Percentiles rank a stretch among this genome's conserved stretches.
Conservation (phyloP, 23 tunicate genomes). For the Ascidia mentula region DNA sequence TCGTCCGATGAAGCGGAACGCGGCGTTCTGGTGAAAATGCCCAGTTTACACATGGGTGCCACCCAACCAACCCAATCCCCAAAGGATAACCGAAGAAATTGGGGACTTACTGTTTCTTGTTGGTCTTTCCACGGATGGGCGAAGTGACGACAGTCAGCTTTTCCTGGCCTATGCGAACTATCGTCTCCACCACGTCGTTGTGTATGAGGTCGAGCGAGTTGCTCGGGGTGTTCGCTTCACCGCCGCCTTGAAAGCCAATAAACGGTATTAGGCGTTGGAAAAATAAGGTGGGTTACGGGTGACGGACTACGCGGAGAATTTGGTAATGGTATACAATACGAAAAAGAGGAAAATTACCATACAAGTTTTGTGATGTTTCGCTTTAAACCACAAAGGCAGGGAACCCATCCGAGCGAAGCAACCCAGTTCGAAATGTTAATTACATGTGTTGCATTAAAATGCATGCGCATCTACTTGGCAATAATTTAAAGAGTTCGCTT, state of each 20-base stretch:
- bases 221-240: slow-evolving; percentile 45
- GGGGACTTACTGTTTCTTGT: background rate
- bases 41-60: slow-evolving; percentile 9
- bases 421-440: too few relatives aligned
- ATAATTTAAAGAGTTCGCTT: background rate
- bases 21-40: background rate
- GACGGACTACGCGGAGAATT: too few relatives aligned
- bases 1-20: slow-evolving; percentile 18
- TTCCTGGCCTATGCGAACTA: slow-evolving; percentile 4
- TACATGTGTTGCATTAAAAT: too few relatives aligned
- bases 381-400: too few relatives aligned
- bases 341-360: too few relatives aligned
- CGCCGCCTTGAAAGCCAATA: slow-evolving; percentile 46
- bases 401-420: too few relatives aligned
- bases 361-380: too few relatives aligned
- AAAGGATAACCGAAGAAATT: background rate
- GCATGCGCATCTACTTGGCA: background rate
- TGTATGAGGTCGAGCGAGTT: slow-evolving; percentile 60
- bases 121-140: background rate
- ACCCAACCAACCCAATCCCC: background rate
- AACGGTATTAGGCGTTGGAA: background rate
- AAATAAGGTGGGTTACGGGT: too few relatives aligned
- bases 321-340: too few relatives aligned
- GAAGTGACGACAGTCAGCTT: background rate
- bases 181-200: slow-evolving; percentile 46